phyloP scores from a whole-genome alignment of 1,140 invertebrate species.

The Pemphigus obesinymphae region DNA sequence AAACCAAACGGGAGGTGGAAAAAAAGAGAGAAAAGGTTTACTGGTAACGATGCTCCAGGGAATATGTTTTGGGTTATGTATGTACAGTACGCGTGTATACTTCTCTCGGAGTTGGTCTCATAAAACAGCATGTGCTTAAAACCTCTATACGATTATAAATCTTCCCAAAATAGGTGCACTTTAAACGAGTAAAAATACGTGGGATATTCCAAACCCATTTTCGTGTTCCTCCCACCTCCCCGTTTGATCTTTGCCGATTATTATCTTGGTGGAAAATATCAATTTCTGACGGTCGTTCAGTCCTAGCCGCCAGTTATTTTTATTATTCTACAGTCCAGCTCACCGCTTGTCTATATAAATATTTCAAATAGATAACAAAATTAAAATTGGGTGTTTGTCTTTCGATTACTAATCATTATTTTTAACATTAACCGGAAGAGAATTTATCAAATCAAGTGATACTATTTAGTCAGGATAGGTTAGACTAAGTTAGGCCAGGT shows the following conservation, averaged over 20 bases:
- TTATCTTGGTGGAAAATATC: not conserved
- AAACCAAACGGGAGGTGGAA: slow-evolving; percentile 1
- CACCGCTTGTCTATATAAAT: no score
- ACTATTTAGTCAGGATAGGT: no score
- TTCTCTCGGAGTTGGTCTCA: not conserved
- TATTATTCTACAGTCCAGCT: not conserved
- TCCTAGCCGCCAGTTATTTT: not conserved
- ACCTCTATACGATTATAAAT: slow-evolving; percentile 30
- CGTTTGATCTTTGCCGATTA: not conserved
- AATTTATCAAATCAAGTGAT: no score
- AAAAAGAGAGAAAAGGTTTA: slow-evolving; percentile 2
- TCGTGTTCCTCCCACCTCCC: not conserved
- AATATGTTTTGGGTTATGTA: not conserved
- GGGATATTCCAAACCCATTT: no score
- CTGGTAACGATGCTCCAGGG: slow-evolving; percentile 22
- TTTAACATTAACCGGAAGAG: no score
- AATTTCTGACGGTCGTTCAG: not conserved
- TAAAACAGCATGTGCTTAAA: slow-evolving; percentile 31
- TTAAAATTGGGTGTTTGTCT: no score
- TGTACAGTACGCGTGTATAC: not conserved
- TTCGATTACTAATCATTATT: no score
- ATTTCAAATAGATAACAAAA: no score
- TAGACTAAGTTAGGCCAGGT: no score
- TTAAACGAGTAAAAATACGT: not conserved
- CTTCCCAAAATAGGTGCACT: not conserved